Evolutionary conservation across 2,888 invertebrate genomes (phyloP).

Genomic region (Eupithecia exiguata): DNA sequence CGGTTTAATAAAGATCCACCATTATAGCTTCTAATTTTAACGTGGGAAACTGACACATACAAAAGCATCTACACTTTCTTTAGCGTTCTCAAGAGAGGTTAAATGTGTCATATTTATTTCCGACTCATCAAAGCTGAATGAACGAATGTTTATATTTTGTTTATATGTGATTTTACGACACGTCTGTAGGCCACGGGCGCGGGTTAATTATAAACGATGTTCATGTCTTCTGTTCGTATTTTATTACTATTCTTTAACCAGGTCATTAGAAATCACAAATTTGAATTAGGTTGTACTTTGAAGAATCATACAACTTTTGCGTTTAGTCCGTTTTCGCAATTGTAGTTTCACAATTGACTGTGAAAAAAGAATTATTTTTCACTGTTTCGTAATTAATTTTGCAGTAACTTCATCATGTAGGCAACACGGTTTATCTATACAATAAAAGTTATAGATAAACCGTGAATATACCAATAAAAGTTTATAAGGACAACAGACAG

Average conservation of each 20-base stretch:
- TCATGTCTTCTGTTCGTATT: slow-evolving; percentile 42
- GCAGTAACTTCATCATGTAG: background rate
- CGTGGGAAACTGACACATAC: background rate
- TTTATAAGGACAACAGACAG: too few species aligned
- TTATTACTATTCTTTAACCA: slow-evolving; percentile 2
- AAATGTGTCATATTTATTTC: slow-evolving; percentile 32
- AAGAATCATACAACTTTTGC: background rate
- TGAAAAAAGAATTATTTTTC: too few species aligned
- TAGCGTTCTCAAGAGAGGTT: background rate
- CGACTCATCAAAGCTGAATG: slow-evolving; percentile 23
- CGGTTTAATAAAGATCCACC: background rate
- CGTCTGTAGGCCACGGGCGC: slow-evolving; percentile 60
- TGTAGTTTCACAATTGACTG: too few species aligned
- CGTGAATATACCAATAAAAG: too few species aligned
- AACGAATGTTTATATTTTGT: slow-evolving; percentile 33
- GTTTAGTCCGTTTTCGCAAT: too few species aligned
- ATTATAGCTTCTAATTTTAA: background rate
- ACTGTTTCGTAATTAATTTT: too few species aligned
- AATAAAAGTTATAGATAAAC: too few species aligned
- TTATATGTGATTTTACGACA: slow-evolving; percentile 40
- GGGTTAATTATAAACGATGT: slow-evolving; percentile 60
- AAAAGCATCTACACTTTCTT: background rate
- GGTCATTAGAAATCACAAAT: background rate
- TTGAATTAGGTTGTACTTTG: background rate
- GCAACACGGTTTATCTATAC: background rate